Percentiles rank a stretch among this genome's conserved stretches.
phyloP scores from a whole-genome alignment of 1,140 invertebrate species.

The Maconellicoccus hirsutus region DNA sequence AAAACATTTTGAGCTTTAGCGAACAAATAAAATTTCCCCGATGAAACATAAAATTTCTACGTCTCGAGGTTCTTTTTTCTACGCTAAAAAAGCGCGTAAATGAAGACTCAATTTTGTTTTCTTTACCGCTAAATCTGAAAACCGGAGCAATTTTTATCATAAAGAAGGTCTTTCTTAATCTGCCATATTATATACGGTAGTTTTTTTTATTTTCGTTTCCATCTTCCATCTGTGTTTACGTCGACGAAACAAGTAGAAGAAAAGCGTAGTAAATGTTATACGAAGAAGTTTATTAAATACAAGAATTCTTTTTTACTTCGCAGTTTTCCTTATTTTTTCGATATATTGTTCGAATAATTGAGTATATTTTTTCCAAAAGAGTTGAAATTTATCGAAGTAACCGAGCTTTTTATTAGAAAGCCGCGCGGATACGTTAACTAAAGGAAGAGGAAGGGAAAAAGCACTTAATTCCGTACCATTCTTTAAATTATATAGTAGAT shows the following conservation, averaged over 20 bases:
- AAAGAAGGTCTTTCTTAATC: not conserved
- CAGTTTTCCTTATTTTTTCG: too few relatives aligned
- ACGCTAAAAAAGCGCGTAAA: not conserved
- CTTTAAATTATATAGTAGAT: conserved; percentile 23
- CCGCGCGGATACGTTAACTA: too few relatives aligned
- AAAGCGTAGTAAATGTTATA: too few relatives aligned
- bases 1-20: not conserved
- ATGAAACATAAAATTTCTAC: not conserved
- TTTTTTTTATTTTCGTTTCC: not conserved
- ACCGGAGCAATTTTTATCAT: not conserved
- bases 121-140: not conserved
- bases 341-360: too few relatives aligned
- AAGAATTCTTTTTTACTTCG: too few relatives aligned
- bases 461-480: conserved; percentile 10
- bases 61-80: not conserved
- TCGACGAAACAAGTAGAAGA: not conserved
- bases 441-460: not conserved
- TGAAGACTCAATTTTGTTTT: not conserved
- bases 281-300: too few relatives aligned
- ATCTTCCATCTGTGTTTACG: not conserved
- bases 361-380: too few relatives aligned
- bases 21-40: not conserved
- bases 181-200: not conserved
- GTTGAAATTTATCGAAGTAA: too few relatives aligned
- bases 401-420: too few relatives aligned